These are phyloP conservation scores for roundworm (Caenorhabditis elegans) DNA, from an alignment of 1,140 invertebrate genomes.

Conservation along the genomic window DNA sequence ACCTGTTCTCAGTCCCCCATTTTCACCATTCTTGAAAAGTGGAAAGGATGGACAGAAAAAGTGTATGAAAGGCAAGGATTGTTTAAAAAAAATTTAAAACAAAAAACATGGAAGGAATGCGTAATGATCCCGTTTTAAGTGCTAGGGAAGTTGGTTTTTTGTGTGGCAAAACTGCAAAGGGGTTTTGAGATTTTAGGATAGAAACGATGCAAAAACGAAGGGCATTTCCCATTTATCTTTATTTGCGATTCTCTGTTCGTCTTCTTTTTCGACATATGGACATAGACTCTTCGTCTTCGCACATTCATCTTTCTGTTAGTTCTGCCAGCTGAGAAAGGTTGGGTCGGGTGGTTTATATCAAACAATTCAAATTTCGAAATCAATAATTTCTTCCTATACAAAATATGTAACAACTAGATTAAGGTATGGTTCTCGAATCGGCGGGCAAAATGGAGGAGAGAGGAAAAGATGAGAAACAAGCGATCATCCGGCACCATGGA, in stretches of 20 bases:
- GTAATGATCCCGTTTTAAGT: not conserved
- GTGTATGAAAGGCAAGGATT: not conserved
- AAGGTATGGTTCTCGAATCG: constrained; percentile 90
- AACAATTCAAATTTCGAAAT: too few species aligned
- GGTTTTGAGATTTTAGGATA: not conserved
- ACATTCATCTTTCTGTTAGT: constrained; percentile 30
- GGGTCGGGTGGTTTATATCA: constrained; percentile 1
- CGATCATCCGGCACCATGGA: constrained; percentile 44
- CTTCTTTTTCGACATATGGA: not conserved
- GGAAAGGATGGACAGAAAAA: not conserved
- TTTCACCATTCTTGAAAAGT: constrained; percentile 20
- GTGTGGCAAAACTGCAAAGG: not conserved
- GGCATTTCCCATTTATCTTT: constrained; percentile 13
- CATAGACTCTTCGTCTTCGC: not conserved
- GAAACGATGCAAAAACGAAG: not conserved
- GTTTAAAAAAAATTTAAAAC: not conserved
- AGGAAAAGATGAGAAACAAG: constrained; percentile 80
- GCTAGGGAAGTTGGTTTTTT: not conserved
- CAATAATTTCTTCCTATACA: too few species aligned
- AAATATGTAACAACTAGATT: not conserved
- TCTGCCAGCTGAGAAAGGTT: not conserved
- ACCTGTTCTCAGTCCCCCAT: not conserved
- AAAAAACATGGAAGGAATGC: not conserved
- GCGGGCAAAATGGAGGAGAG: constrained; percentile 93
- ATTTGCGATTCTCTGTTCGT: constrained; percentile 10